Base-by-base conservation (phyloP, 2,797 vertebrate species). In the Melanogrammus aeglefinus region DNA sequence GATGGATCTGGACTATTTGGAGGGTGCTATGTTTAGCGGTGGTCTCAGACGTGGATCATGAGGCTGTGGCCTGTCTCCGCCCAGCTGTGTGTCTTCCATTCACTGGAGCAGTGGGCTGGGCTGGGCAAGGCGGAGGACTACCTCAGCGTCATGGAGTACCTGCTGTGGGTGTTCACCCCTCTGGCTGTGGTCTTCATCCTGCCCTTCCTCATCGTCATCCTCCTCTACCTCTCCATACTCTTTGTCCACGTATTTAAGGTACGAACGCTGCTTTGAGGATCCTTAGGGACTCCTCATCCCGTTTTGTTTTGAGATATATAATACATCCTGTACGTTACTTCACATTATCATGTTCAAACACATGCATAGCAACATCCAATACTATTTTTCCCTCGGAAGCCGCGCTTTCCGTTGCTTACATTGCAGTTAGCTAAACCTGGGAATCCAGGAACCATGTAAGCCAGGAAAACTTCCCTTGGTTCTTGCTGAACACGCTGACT, bases 141-240 rank as follows among this genome's bases (percentile, higher is more conserved):
- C 77, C 88, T 98, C 77, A 98, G 95, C 86, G 95, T 96, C 38
- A 83, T 95, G 76, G 94, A 95, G 84, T 97, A 98, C 88, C 93
- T 99, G 74, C 78, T 95, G 72, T 99, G 97, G 97, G 94, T 99
- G 83, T 96, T 99, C 88, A 97, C 96, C 14, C 97, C 97, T 14
- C 92, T 99, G 9, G 92, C 87, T 9, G 86, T 99, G 18, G 96
- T 97, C 89, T 94, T 99, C 90, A 92, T 99, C 39, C 88, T 99
- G 87, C 97, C 98, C 0, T 95, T 96, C 88, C 90, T 97, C 86
- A 93, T 97, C 0, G 72, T 98, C 79, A 92, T 98, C 77, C 93
- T 99, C 76, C 91, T 96, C 6, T 99, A 99, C 78, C 84, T 95
- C 84, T 97, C 96, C 76, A 95, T 97, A 90, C 94, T 98, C 76